phyloP scores from a whole-genome alignment of 2,888 invertebrate species.

The Poecilobothrus nobilitatus region DNA sequence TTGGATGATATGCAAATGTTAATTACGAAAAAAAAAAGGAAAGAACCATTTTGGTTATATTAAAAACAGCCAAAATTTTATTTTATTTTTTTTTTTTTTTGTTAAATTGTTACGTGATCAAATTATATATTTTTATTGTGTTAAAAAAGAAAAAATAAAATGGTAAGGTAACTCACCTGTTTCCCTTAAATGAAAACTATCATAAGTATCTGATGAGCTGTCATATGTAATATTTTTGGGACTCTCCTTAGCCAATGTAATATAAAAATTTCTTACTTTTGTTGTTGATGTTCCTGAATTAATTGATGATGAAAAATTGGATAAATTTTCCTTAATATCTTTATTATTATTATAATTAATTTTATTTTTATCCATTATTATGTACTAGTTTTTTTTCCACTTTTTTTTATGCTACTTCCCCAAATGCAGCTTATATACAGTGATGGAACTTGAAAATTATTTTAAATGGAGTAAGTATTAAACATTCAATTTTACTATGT shows the following conservation, averaged over 20 bases:
- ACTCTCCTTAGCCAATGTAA: slow-evolving; percentile 9
- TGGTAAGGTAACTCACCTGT: slow-evolving; percentile 26
- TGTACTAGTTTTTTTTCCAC: not conserved
- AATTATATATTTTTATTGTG: not conserved
- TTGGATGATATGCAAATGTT: not conserved
- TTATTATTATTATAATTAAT: not conserved
- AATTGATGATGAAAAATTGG: no score
- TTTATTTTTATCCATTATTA: not conserved
- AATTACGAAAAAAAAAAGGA: not conserved
- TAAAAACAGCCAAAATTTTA: not conserved
- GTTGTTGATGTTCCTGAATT: not conserved
- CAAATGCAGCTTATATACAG: no score
- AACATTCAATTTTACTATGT: no score
- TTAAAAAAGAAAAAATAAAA: not conserved
- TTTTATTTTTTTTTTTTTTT: no score
- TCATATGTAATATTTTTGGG: not conserved
- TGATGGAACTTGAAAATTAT: no score
- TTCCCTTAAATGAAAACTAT: slow-evolving; percentile 27
- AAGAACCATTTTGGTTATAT: not conserved
- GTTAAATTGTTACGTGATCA: not conserved
- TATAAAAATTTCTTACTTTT: slow-evolving; percentile 8
- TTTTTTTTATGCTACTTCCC: no score
- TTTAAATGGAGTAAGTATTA: no score
- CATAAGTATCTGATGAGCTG: slow-evolving; percentile 23
- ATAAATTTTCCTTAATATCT: not conserved